A percentile compares a stretch with the other conserved stretches of the same genome.
phyloP scores from a whole-genome alignment of 2,797 vertebrate genomes.

The Peromyscus attwateri region DNA sequence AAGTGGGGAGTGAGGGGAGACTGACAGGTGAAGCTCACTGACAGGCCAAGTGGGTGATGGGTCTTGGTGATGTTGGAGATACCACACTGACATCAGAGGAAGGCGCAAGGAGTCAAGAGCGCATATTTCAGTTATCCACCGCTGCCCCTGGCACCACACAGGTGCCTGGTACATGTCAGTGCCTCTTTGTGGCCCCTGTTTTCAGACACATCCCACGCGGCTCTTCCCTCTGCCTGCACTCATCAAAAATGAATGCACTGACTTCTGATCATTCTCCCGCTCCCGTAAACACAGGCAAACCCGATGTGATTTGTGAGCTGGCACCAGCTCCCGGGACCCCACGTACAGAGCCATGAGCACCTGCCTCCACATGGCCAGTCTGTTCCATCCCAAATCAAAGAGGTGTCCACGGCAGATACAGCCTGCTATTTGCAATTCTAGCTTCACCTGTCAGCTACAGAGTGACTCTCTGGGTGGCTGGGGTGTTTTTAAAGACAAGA shows the following conservation, averaged over 20 bases:
- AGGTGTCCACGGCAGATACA: neutral
- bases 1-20: neutral
- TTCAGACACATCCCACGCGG: neutral
- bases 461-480: neutral
- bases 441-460: constrained; percentile 26
- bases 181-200: neutral
- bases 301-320: constrained; percentile 55
- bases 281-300: constrained; percentile 45
- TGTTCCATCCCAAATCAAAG: constrained; percentile 7
- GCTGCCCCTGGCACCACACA: neutral
- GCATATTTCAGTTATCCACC: neutral
- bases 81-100: neutral
- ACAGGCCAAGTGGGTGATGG: neutral
- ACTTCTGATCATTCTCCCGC: neutral
- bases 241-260: constrained; percentile 62
- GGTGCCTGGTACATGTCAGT: neutral
- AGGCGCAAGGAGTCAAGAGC: neutral
- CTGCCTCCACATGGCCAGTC: neutral
- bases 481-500: constrained; percentile 56
- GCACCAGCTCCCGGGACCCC: constrained; percentile 47
- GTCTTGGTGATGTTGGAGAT: neutral
- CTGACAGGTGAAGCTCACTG: neutral
- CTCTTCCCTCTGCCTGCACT: constrained; percentile 49
- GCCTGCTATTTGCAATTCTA: neutral
- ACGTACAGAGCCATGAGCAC: neutral